These are phyloP conservation scores for Lasioglossum villosulum DNA, from an alignment of 2,888 invertebrate species.

Conservation along the genomic window DNA sequence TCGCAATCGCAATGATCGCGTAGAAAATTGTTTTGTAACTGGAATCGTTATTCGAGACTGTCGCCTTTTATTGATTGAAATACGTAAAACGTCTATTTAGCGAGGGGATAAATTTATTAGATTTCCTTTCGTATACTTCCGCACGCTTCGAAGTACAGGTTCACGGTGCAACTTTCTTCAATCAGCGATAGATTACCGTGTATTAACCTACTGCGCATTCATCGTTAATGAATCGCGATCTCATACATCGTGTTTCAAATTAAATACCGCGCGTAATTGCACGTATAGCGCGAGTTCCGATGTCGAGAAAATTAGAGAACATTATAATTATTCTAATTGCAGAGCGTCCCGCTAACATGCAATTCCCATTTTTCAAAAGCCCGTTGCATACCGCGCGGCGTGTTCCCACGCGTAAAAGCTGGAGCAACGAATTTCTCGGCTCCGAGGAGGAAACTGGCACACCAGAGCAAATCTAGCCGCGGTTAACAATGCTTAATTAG, in stretches of 20 bases:
- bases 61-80: neutral
- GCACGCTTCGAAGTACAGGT: neutral
- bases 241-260: neutral
- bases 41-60: neutral
- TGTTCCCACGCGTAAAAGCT: constrained; percentile 32
- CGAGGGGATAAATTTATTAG: neutral
- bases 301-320: neutral
- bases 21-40: neutral
- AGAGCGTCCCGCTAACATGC: constrained; percentile 3
- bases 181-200: neutral
- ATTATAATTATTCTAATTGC: constrained; percentile 9
- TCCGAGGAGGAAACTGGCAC: constrained; percentile 26
- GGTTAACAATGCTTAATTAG: constrained; percentile 46
- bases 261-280: neutral
- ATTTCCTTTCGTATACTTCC: neutral
- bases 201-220: neutral
- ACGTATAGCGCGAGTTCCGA: neutral
- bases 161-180: neutral
- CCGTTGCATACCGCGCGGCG: neutral
- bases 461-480: constrained; percentile 25
- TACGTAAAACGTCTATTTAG: neutral
- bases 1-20: neutral
- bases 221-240: constrained; percentile 6
- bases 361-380: neutral
- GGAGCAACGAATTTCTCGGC: constrained; percentile 18